These are phyloP conservation scores for Nothocercus nigrocapillus DNA, from an alignment of 2,113 vertebrate genomes.

Conservation along the genomic window DNA sequence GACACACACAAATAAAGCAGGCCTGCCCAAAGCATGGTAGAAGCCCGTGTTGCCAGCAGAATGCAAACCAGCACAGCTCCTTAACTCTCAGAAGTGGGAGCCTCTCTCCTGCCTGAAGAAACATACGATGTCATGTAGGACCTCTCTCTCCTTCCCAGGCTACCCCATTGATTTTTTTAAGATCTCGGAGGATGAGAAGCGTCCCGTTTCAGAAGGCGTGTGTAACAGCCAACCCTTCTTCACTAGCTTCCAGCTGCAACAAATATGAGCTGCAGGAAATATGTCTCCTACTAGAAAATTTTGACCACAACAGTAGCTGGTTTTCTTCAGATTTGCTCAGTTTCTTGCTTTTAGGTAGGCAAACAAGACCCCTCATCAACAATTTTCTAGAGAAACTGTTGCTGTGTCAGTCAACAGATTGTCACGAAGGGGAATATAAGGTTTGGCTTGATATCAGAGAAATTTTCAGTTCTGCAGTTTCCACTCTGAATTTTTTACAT, in stretches of 20 bases:
- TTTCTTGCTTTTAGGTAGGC: not conserved
- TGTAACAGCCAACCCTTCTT: not conserved
- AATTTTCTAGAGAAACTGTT: not conserved
- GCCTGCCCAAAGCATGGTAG: not conserved
- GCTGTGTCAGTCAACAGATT: not conserved
- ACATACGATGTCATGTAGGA: rapidly evolving
- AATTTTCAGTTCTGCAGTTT: not conserved
- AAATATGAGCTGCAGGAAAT: not conserved
- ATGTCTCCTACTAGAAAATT: not conserved
- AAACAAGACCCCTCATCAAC: not conserved
- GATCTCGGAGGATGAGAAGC: not conserved
- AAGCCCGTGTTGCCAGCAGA: not conserved
- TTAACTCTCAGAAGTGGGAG: not conserved
- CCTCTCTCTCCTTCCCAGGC: not conserved
- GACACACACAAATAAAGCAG: rapidly evolving
- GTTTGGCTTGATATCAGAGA: not conserved
- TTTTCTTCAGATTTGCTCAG: not conserved
- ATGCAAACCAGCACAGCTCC: not conserved
- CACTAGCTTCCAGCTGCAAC: not conserved
- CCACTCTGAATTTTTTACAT: not conserved
- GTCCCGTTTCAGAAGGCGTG: not conserved
- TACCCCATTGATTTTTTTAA: not conserved
- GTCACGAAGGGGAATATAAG: not conserved
- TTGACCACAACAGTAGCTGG: not conserved
- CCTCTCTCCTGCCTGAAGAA: not conserved